These are phyloP conservation scores for Nemoura dubitans DNA, from an alignment of 2,888 invertebrate species.

Conservation along the genomic window DNA sequence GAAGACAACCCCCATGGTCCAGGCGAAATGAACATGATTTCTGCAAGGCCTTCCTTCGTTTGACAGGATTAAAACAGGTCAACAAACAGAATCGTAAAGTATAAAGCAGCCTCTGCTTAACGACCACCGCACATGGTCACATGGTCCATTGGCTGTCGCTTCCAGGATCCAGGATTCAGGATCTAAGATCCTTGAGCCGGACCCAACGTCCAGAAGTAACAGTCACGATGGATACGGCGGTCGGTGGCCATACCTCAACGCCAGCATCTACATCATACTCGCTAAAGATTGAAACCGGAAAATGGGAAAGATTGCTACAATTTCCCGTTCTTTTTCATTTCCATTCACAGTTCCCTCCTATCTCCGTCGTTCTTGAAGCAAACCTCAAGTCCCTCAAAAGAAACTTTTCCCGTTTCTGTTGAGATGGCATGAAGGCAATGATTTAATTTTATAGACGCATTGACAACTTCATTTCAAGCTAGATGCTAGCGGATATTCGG, in stretches of 20 bases:
- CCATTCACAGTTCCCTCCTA: conserved; percentile 13
- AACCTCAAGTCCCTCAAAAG: neutral
- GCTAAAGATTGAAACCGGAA: neutral
- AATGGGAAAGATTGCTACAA: conserved; percentile 31
- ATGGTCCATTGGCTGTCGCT: no score
- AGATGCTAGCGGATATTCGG: neutral
- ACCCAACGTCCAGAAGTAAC: no score
- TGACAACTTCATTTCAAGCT: neutral
- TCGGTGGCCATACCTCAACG: no score
- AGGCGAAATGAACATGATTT: neutral
- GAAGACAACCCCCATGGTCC: neutral
- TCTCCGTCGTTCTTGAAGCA: neutral
- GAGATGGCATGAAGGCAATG: conserved; percentile 33
- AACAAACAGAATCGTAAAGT: neutral
- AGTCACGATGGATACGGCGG: no score
- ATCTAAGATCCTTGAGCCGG: no score
- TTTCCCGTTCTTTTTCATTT: conserved; percentile 21
- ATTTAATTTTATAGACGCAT: conserved; percentile 31
- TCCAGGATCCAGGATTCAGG: no score
- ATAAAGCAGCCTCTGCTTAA: neutral
- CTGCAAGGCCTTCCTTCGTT: neutral
- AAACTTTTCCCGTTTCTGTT: conserved; percentile 37
- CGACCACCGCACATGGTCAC: neutral
- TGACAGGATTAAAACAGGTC: neutral
- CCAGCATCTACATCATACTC: neutral